phyloP scores from a whole-genome alignment of 1,140 invertebrate genomes.

The Hormaphis cornu region DNA sequence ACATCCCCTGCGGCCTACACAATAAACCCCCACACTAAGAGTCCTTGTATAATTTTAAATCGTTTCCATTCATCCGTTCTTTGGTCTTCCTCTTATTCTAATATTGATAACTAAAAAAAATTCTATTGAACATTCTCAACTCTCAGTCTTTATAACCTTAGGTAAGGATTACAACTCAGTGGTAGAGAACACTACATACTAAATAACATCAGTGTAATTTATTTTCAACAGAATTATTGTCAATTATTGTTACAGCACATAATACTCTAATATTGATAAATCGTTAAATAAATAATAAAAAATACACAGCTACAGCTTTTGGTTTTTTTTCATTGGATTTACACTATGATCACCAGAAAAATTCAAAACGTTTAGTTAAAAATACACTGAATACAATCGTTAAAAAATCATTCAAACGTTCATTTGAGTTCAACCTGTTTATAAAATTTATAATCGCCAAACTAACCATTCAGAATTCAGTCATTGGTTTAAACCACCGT shows the following conservation, averaged over 20 bases:
- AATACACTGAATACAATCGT: too few relatives aligned
- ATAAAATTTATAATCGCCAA: not conserved
- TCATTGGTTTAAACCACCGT: not conserved
- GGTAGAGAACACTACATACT: not conserved
- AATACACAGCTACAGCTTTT: not conserved
- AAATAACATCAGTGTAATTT: too few relatives aligned
- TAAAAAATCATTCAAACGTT: too few relatives aligned
- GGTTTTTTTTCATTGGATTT: not conserved
- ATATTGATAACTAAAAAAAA: too few relatives aligned
- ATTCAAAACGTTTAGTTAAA: too few relatives aligned
- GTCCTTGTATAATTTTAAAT: too few relatives aligned
- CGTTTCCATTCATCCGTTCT: too few relatives aligned
- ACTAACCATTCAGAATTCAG: constrained; percentile 5
- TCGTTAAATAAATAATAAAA: not conserved
- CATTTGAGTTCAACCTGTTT: constrained; percentile 5
- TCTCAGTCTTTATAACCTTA: too few relatives aligned
- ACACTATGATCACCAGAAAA: not conserved
- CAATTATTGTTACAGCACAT: not conserved
- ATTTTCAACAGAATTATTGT: not conserved
- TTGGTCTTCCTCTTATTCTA: too few relatives aligned
- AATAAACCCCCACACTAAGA: too few relatives aligned
- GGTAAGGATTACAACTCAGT: not conserved
- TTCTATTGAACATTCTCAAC: too few relatives aligned
- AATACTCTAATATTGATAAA: not conserved
- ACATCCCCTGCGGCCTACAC: too few relatives aligned